phyloP scores from a whole-genome alignment of 2,888 invertebrate genomes.

The Invenusta paracnida region DNA sequence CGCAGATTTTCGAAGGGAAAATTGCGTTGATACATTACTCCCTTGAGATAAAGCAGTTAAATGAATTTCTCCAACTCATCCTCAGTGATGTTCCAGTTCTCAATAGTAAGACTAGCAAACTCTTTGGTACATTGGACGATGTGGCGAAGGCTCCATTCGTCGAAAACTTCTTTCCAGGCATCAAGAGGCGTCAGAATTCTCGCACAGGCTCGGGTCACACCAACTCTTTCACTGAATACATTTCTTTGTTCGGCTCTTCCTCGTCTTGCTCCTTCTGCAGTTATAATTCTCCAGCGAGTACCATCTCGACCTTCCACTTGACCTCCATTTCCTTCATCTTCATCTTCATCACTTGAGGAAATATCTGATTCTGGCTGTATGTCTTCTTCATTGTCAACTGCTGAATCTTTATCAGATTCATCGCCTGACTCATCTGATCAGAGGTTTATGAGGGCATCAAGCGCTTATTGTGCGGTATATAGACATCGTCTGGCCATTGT shows the following conservation, averaged over 20 bases:
- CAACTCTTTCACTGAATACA: slow-evolving; percentile 23
- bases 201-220: background rate
- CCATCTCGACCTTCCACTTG: slow-evolving; percentile 8
- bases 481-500: too few relatives aligned
- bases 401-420: slow-evolving; percentile 21
- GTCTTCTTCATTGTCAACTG: slow-evolving; percentile 18
- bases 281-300: background rate
- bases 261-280: background rate
- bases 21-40: background rate
- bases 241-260: background rate
- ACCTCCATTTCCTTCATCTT: background rate
- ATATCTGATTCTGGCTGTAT: background rate
- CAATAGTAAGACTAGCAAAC: background rate
- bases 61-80: background rate
- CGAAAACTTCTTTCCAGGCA: background rate
- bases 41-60: background rate
- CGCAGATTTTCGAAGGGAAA: background rate
- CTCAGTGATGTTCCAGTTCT: background rate
- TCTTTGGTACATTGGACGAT: slow-evolving; percentile 3
- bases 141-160: slow-evolving; percentile 8
- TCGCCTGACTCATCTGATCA: background rate
- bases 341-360: background rate
- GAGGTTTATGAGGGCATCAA: background rate
- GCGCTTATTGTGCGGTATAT: background rate
- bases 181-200: background rate